Evolutionary conservation across 1,140 invertebrate genomes (phyloP).

Genomic region (Andricus grossulariae): DNA sequence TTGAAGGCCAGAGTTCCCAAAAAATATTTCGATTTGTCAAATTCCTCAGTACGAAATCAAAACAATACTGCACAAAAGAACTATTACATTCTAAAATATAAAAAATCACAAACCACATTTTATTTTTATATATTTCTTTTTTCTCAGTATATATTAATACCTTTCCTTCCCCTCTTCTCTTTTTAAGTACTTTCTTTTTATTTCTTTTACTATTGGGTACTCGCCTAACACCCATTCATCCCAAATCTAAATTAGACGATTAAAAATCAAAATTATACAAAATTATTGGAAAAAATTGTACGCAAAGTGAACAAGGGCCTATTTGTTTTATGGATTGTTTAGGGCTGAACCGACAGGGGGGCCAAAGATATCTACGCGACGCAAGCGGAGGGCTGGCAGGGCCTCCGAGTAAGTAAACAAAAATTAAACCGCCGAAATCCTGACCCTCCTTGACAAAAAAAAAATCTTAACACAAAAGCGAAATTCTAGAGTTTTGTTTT

Average conservation of each 20-base stretch:
- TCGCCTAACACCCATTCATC: background rate
- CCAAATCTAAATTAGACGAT: conserved; percentile 18
- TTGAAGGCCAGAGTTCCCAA: conserved; percentile 23
- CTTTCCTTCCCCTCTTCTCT: background rate
- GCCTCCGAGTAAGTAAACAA: conserved; percentile 76
- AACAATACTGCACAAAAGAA: background rate
- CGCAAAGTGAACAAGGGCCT: conserved; percentile 68
- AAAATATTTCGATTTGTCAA: background rate
- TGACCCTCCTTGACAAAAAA: conserved; percentile 57
- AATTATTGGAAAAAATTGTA: conserved; percentile 42
- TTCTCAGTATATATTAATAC: background rate
- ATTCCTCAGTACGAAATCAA: background rate
- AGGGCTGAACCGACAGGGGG: conserved; percentile 76
- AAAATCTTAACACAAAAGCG: conserved; percentile 47
- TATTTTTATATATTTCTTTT: background rate
- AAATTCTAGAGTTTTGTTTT: conserved; percentile 51
- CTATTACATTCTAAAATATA: background rate
- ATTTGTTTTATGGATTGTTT: conserved; percentile 75
- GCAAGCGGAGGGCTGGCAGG: conserved; percentile 75
- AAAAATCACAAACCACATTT: background rate
- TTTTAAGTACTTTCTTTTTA: too few species aligned
- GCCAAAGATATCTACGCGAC: conserved; percentile 75
- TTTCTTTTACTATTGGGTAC: too few species aligned
- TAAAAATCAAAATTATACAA: background rate
- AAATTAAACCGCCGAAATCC: conserved; percentile 60